Evolutionary conservation across 2,888 invertebrate genomes (phyloP).

Genomic region (Morpho deidamia): DNA sequence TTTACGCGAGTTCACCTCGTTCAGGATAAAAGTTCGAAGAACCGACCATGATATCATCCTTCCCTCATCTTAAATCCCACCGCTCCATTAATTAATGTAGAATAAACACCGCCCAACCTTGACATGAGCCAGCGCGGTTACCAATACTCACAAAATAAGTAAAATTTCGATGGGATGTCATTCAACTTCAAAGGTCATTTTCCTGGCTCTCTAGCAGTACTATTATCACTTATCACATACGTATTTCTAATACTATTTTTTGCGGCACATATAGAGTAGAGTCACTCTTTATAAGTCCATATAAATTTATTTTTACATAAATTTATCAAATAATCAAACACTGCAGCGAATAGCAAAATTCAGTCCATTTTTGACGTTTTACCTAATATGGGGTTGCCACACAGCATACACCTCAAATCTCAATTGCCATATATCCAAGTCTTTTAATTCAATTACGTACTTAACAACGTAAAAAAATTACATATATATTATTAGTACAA

Average conservation of each 20-base stretch:
- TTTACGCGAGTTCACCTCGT: constrained; percentile 23
- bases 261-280: constrained; percentile 31
- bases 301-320: constrained; percentile 44
- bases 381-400: constrained; percentile 23
- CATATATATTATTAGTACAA: too few relatives aligned
- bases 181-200: constrained; percentile 21
- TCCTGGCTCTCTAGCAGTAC: constrained; percentile 13
- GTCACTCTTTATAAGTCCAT: constrained; percentile 28
- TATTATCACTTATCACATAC: constrained; percentile 33
- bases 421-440: neutral
- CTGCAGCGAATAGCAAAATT: constrained; percentile 35
- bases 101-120: constrained; percentile 36
- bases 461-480: too few relatives aligned
- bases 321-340: constrained; percentile 33
- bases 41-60: constrained; percentile 59
- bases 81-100: constrained; percentile 38
- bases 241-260: constrained; percentile 33
- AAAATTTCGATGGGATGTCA: constrained; percentile 20
- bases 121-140: constrained; percentile 29
- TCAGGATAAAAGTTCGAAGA: constrained; percentile 44
- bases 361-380: constrained; percentile 55
- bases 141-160: constrained; percentile 27
- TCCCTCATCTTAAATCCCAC: constrained; percentile 50
- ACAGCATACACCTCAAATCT: neutral
- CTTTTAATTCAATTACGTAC: too few relatives aligned